Percentiles rank a stretch among this genome's conserved stretches.
Evolutionary conservation across 2,113 vertebrate species (phyloP).

Genomic region (Argyrosomus japonicus): DNA sequence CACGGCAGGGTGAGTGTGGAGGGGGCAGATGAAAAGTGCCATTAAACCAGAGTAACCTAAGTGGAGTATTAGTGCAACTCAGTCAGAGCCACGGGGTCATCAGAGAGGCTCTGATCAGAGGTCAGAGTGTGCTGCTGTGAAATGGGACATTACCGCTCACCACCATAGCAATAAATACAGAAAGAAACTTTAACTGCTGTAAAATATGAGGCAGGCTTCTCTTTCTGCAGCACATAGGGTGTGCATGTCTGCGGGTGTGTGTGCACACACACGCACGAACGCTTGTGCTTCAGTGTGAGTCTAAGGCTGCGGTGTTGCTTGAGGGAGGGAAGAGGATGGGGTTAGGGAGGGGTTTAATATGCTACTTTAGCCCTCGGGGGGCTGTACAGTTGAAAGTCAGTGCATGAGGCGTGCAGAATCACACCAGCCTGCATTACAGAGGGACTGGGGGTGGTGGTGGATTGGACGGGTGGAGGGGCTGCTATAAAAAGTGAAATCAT

Average conservation of each 20-base stretch:
- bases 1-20: not conserved
- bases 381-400: conserved; percentile 79
- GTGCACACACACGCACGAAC: conserved; percentile 8
- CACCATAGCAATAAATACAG: conserved; percentile 70
- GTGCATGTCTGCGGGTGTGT: conserved; percentile 31
- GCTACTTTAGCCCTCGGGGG: conserved; percentile 71
- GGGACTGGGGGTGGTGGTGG: conserved; percentile 54
- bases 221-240: conserved; percentile 31
- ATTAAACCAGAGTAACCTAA: conserved; percentile 58
- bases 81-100: conserved; percentile 46
- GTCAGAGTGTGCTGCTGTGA: conserved; percentile 66
- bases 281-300: conserved; percentile 54
- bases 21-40: conserved; percentile 43
- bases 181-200: conserved; percentile 71
- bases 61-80: conserved; percentile 54
- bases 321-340: conserved; percentile 63
- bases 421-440: conserved; percentile 69
- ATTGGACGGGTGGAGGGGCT: conserved; percentile 44
- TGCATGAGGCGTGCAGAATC: conserved; percentile 76
- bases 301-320: conserved; percentile 56
- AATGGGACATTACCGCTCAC: conserved; percentile 54
- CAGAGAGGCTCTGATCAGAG: conserved; percentile 62
- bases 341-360: conserved; percentile 75
- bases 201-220: conserved; percentile 64
- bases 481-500: conserved; percentile 88